phyloP scores from a whole-genome alignment of 2,113 vertebrate genomes.

The Gorilla gorilla region DNA sequence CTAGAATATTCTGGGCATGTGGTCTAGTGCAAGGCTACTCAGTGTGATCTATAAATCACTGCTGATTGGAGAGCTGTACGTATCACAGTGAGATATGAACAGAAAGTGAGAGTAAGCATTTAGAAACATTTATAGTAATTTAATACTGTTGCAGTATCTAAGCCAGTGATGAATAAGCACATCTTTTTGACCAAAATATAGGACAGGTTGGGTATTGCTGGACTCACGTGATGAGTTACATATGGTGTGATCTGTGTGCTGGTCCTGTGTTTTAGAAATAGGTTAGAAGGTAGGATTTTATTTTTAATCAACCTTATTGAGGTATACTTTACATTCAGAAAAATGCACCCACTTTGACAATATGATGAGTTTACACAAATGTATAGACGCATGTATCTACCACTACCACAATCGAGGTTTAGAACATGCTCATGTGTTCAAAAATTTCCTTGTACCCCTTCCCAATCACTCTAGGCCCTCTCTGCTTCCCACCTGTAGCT shows the following conservation, averaged over 20 bases:
- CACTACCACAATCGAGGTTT: background rate
- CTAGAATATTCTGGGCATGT: background rate
- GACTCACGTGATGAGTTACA: background rate
- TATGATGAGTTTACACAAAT: background rate
- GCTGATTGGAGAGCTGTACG: background rate
- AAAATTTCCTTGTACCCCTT: background rate
- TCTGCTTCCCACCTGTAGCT: background rate
- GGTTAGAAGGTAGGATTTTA: background rate
- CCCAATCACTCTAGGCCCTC: background rate
- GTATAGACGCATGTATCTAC: background rate
- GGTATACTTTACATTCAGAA: background rate
- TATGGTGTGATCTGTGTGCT: background rate
- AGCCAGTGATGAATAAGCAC: background rate
- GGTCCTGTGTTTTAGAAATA: background rate
- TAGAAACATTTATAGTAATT: background rate
- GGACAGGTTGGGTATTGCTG: background rate
- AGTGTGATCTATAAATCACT: background rate
- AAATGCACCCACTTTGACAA: background rate
- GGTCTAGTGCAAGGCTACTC: background rate
- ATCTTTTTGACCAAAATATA: background rate
- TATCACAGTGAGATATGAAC: background rate
- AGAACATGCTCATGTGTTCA: background rate
- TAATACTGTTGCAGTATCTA: background rate
- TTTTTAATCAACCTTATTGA: background rate
- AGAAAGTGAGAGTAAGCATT: background rate